Evolutionary conservation across 2,888 invertebrate species (phyloP).

Genomic region (Elegia similella): DNA sequence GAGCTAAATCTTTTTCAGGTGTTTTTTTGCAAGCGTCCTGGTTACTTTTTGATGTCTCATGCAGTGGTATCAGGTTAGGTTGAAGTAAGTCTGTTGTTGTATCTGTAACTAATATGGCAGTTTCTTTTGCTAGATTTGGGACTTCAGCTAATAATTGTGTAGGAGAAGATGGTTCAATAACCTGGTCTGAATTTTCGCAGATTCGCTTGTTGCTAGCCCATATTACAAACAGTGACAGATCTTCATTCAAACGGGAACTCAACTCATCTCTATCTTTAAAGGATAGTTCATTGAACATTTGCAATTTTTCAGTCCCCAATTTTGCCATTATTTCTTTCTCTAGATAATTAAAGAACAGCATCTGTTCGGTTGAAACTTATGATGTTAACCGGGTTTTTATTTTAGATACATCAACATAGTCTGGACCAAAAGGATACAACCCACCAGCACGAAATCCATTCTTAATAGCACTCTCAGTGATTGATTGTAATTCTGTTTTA

Average conservation of each 20-base stretch:
- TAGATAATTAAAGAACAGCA: constrained; percentile 25
- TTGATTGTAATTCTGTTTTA: neutral
- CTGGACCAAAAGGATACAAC: constrained; percentile 24
- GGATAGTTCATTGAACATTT: constrained; percentile 27
- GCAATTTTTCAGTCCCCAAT: constrained; percentile 26
- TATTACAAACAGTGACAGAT: constrained; percentile 25
- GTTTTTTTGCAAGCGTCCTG: no score
- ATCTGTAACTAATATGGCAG: no score
- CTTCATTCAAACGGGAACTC: constrained; percentile 17
- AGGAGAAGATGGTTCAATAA: no score
- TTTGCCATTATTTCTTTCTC: constrained; percentile 27
- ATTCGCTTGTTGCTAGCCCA: constrained; percentile 29
- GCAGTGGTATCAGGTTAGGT: no score
- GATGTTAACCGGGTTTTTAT: constrained; percentile 24
- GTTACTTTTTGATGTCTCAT: no score
- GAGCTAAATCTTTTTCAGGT: no score
- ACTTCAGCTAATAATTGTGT: no score
- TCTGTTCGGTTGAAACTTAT: constrained; percentile 18
- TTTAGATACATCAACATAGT: constrained; percentile 30
- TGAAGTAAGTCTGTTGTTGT: no score
- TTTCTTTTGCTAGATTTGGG: no score
- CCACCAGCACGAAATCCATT: neutral
- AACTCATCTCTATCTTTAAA: constrained; percentile 23
- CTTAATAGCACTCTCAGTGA: neutral
- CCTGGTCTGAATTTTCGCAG: no score